Evolutionary conservation across 2,797 vertebrate genomes (phyloP).

Genomic region (Bradypus variegatus): DNA sequence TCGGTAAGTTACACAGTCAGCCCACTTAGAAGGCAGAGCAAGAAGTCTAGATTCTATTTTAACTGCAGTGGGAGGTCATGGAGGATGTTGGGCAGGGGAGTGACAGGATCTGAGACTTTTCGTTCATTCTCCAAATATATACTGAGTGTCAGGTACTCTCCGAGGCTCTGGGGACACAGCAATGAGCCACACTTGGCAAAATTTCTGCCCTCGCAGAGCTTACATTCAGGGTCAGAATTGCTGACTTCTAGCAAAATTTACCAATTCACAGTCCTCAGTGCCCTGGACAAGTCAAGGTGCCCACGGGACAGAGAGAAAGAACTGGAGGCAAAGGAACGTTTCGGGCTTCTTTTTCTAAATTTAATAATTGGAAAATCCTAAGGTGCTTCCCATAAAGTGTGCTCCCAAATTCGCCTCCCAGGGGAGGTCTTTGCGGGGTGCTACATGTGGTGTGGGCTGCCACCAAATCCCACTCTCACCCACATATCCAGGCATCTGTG

Average conservation of each 20-base stretch:
- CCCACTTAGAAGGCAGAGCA: neutral
- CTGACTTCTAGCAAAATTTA: neutral
- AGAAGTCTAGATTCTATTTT: neutral
- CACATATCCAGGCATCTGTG: neutral
- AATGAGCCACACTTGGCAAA: neutral
- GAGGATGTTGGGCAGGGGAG: neutral
- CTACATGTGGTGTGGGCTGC: fast-evolving
- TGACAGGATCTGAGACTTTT: neutral
- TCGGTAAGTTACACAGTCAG: neutral
- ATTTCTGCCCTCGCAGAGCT: neutral
- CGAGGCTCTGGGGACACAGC: neutral
- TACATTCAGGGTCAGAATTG: neutral
- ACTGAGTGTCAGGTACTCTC: too few relatives aligned
- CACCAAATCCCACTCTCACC: neutral
- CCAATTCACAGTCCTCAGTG: neutral
- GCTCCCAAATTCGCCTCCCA: neutral
- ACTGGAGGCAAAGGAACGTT: neutral
- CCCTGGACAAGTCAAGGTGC: too few relatives aligned
- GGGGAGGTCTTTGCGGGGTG: neutral
- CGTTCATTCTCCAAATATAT: neutral
- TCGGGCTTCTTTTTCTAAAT: neutral
- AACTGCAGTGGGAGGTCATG: neutral
- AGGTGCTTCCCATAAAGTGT: neutral
- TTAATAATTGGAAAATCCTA: neutral
- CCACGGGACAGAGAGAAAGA: neutral